Evolutionary conservation across 1,140 invertebrate genomes (phyloP).

Genomic region (Wasmannia auropunctata): DNA sequence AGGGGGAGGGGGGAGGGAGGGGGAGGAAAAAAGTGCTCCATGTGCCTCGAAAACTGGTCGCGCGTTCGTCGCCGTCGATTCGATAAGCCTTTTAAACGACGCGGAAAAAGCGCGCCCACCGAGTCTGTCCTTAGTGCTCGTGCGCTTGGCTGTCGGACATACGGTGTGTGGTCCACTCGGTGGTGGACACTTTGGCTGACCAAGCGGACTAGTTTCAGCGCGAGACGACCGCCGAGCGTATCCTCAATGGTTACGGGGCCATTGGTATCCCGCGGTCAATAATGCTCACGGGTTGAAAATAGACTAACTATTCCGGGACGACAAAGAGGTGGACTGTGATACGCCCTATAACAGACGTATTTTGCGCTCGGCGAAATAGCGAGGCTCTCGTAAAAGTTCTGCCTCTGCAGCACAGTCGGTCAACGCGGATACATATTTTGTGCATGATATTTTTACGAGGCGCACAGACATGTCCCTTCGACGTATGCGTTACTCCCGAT

Average conservation of each 20-base stretch:
- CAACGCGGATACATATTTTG: not conserved
- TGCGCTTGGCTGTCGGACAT: not conserved
- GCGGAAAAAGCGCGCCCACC: not conserved
- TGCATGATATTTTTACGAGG: not conserved
- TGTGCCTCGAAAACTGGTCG: slow-evolving; percentile 51
- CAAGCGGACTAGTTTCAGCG: slow-evolving; percentile 25
- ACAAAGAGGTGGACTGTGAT: not conserved
- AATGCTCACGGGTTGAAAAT: slow-evolving; percentile 35
- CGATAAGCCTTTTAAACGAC: slow-evolving; percentile 43
- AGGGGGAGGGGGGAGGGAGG: too few relatives aligned
- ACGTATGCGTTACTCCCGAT: not conserved
- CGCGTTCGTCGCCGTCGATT: not conserved
- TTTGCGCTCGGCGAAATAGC: not conserved
- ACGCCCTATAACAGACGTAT: not conserved
- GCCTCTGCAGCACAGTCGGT: too few relatives aligned
- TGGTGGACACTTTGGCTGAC: slow-evolving; percentile 15
- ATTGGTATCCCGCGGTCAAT: slow-evolving; percentile 8
- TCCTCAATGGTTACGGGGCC: slow-evolving; percentile 27
- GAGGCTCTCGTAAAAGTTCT: not conserved
- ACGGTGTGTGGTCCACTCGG: not conserved
- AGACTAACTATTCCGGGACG: slow-evolving; percentile 4
- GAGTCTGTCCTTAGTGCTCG: not conserved
- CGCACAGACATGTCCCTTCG: not conserved
- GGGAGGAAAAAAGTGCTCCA: not conserved
- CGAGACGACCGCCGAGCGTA: not conserved